These are phyloP conservation scores for Pipistrellus pygmaeus DNA, from an alignment of 2,797 vertebrate species.

Conservation along the genomic window DNA sequence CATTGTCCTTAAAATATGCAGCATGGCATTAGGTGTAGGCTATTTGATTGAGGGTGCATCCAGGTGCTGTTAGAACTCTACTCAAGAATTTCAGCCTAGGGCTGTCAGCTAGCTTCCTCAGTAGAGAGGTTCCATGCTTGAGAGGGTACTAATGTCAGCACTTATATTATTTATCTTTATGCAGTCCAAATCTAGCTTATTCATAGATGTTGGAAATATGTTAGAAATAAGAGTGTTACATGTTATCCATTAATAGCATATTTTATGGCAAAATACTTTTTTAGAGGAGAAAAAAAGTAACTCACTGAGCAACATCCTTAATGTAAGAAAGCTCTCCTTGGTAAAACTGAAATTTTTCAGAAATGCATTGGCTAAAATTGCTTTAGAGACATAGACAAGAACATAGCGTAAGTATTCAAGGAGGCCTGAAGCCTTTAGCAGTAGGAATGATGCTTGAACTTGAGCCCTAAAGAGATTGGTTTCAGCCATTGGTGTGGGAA, in stretches of 20 bases:
- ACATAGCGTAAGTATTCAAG: background rate
- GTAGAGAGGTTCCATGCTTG: background rate
- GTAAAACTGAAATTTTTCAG: slow-evolving; percentile 4
- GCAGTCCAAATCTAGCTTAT: background rate
- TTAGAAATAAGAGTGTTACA: slow-evolving; percentile 4
- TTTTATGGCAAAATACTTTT: background rate
- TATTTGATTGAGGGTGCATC: background rate
- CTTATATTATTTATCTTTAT: background rate
- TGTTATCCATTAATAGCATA: background rate
- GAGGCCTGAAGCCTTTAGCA: background rate
- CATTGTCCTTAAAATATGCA: background rate
- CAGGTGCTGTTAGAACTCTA: background rate
- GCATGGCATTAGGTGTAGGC: background rate
- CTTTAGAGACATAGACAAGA: slow-evolving; percentile 18
- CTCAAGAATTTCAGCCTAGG: background rate
- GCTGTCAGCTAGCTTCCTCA: background rate
- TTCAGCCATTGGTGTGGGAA: background rate
- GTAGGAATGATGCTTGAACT: background rate
- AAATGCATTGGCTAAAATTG: background rate
- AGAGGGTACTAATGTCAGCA: background rate
- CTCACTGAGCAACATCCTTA: background rate
- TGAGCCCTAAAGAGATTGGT: background rate
- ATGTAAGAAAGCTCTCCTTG: background rate
- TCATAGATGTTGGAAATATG: background rate
- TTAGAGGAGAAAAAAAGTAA: background rate